Percentiles rank a stretch among this genome's conserved stretches.
Evolutionary conservation across 2,797 vertebrate genomes (phyloP).

Genomic region (Neomorphus geoffroyi): DNA sequence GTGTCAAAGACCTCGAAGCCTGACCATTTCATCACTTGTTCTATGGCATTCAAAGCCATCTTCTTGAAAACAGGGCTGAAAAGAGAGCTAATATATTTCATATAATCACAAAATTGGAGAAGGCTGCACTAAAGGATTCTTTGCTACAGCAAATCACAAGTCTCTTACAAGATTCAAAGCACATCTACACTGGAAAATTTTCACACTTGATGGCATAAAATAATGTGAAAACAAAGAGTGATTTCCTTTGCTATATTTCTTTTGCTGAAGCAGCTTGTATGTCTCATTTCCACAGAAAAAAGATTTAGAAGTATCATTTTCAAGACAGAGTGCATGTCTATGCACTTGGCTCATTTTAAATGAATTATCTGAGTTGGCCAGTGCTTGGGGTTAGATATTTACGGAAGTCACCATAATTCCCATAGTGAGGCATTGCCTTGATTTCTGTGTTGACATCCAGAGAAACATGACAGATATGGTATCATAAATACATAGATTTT

Average conservation of each 20-base stretch:
- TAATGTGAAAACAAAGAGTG: not conserved
- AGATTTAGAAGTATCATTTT: not conserved
- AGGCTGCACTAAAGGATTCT: not conserved
- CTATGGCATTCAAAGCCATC: not conserved
- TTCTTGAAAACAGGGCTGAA: not conserved
- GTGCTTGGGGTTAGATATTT: not conserved
- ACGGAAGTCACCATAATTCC: not conserved
- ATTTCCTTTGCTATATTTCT: not conserved
- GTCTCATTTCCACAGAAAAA: not conserved
- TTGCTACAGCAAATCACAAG: not conserved
- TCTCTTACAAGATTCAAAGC: not conserved
- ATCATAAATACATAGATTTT: not conserved
- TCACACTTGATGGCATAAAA: not conserved
- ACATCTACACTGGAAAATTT: not conserved
- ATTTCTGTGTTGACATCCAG: not conserved
- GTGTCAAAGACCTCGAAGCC: not conserved
- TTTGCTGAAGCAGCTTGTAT: not conserved
- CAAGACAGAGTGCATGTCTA: not conserved
- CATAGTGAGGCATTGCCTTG: not conserved
- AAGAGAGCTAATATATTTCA: not conserved
- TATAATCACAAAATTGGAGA: not conserved
- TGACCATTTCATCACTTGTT: not conserved
- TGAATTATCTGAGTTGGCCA: not conserved
- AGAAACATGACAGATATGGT: not conserved
- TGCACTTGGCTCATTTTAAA: not conserved